phyloP scores from a whole-genome alignment of 2,888 invertebrate genomes.

The Ectemnius continuus region DNA sequence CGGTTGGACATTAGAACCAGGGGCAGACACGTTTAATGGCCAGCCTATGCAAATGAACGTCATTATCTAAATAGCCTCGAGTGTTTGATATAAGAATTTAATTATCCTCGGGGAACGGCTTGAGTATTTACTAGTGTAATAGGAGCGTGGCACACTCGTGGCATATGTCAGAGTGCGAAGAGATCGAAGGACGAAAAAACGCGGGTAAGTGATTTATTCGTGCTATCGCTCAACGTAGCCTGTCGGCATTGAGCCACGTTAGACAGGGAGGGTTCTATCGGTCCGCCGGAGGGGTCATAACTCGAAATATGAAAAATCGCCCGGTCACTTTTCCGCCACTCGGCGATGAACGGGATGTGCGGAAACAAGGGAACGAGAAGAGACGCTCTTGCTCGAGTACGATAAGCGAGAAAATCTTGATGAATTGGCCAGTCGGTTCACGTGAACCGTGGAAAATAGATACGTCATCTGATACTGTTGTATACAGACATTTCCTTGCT shows the following conservation, averaged over 20 bases:
- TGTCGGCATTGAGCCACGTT: constrained; percentile 48
- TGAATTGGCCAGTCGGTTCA: constrained; percentile 47
- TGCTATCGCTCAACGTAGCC: constrained; percentile 36
- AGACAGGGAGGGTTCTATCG: constrained; percentile 24
- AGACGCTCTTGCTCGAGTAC: constrained; percentile 18
- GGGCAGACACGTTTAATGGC: background rate
- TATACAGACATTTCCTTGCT: constrained; percentile 14
- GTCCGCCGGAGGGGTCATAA: constrained; percentile 30
- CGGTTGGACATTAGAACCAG: background rate
- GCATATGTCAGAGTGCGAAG: background rate
- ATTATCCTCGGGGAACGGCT: too few species aligned
- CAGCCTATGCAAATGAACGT: background rate
- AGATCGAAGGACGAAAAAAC: background rate
- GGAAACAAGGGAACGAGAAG: constrained; percentile 6
- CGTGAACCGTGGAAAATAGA: constrained; percentile 37
- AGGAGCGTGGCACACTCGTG: too few species aligned
- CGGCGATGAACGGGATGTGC: background rate
- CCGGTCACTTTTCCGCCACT: constrained; percentile 23
- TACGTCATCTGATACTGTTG: constrained; percentile 43
- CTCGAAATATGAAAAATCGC: constrained; percentile 60
- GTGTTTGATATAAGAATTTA: too few species aligned
- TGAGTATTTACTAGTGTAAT: background rate
- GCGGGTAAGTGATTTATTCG: constrained; percentile 43
- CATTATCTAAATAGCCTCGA: background rate
- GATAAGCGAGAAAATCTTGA: constrained; percentile 55